These are phyloP conservation scores for Gadus macrocephalus DNA, from an alignment of 2,113 vertebrate genomes.

Conservation along the genomic window DNA sequence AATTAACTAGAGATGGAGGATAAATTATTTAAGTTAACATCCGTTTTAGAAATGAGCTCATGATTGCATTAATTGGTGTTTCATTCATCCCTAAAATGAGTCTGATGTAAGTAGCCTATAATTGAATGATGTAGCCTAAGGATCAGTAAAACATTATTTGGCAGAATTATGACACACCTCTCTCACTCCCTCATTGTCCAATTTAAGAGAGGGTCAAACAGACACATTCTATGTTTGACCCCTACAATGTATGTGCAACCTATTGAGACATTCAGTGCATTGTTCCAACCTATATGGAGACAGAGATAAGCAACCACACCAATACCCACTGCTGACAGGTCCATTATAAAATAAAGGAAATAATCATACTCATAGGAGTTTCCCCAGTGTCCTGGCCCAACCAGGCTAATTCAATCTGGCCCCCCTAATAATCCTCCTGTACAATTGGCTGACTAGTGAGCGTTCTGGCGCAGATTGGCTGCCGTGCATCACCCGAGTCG, in stretches of 20 bases:
- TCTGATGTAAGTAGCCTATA: no score
- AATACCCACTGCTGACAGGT: background rate
- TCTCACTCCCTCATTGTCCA: no score
- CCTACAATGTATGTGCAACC: constrained; percentile 28
- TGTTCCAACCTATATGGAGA: constrained; percentile 45
- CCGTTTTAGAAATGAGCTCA: background rate
- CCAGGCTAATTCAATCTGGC: background rate
- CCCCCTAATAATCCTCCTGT: no score
- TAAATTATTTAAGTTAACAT: background rate
- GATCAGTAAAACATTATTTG: background rate
- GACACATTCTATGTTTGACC: background rate
- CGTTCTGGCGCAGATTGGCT: no score
- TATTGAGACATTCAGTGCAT: constrained; percentile 31
- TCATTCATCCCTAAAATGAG: background rate
- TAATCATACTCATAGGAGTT: background rate
- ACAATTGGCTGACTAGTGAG: no score
- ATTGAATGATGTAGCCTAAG: background rate
- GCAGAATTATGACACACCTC: background rate
- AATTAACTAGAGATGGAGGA: background rate
- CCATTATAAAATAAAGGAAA: constrained; percentile 2
- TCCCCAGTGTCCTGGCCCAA: background rate
- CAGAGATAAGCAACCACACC: constrained; percentile 44
- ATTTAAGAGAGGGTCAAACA: no score
- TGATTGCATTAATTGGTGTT: background rate
- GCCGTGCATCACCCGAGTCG: no score